Base-by-base conservation (phyloP, 1,140 invertebrate genomes). In the Lordiphosa stackelbergi region DNA sequence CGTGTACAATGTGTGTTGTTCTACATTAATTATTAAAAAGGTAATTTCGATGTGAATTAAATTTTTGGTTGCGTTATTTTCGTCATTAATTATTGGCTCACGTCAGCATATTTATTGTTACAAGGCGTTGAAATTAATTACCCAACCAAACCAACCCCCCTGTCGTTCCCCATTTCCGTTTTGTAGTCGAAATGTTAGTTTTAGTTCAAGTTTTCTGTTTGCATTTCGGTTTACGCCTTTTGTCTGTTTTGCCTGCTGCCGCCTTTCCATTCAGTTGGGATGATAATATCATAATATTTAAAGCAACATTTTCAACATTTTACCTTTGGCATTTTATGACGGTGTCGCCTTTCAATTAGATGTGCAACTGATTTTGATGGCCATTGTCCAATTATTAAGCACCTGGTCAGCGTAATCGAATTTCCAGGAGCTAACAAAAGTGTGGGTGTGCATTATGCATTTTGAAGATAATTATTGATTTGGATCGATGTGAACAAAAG, bases 81-180 rank as follows among this genome's bases (percentile, higher is more conserved):
- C 28, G 7, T 41, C 61, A 64, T 64, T 64, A 64, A 64, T 64
- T 64, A 64, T 65, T 54, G 61, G 60, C 49, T 64, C 61, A 54
- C 60, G 61, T 64, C 61, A 64, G 49, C 61, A 42, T 54, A 54
- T 64, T 64, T 64, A 54, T 64, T 64, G 51, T 64, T 64, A 64
- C 61, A 64, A 64, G 61, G 61, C 60, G 61, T 64, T 64, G 61
- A 64, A 64, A 64, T 63, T 64, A 64, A 64, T 64, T 64, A 64
- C 41, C 61, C 22, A 24, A 0, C 22, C 22, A 24, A 5, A n/a
- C n/a, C 22, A 16, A 11, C 11, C 54, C 22, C 22, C 7, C 34
- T 8, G 5, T 7, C 12, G 38, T 41, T 10, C 13, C 13, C 12
- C 8, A 41, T 16, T 16, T 41, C 13, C 40, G 28, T 31, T 31